These are phyloP conservation scores for Micoletzkya japonica DNA, from an alignment of 2,888 invertebrate species.

Conservation along the genomic window DNA sequence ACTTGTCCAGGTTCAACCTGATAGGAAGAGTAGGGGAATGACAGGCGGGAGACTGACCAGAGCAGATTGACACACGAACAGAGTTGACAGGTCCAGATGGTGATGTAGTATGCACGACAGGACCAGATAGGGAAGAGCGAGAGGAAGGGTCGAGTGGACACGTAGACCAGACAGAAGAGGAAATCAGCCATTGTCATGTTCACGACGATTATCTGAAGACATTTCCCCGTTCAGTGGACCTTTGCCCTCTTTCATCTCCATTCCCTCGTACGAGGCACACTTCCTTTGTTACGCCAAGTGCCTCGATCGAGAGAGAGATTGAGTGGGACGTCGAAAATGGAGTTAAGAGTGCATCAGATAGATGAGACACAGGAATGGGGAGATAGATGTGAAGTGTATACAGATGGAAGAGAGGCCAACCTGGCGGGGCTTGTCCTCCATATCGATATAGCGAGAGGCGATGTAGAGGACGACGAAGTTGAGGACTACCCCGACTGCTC, in stretches of 20 bases:
- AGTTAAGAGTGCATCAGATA: neutral
- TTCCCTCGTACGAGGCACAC: neutral
- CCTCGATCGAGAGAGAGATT: no score
- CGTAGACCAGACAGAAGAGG: slow-evolving; percentile 58
- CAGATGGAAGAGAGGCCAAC: slow-evolving; percentile 31
- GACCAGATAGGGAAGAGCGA: slow-evolving; percentile 38
- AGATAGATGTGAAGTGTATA: neutral
- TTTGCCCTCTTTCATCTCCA: neutral
- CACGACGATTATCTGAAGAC: slow-evolving; percentile 58
- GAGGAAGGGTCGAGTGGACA: slow-evolving; percentile 57
- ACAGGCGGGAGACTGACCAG: slow-evolving; percentile 55
- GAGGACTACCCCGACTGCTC: slow-evolving; percentile 53
- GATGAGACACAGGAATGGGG: neutral
- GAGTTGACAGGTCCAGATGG: slow-evolving; percentile 59
- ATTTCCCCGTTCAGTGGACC: neutral
- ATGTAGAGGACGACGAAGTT: slow-evolving; percentile 57
- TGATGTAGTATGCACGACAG: slow-evolving; percentile 59
- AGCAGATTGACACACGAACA: slow-evolving; percentile 60
- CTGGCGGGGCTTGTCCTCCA: slow-evolving; percentile 61
- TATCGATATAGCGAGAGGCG: slow-evolving; percentile 58
- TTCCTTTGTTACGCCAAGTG: neutral
- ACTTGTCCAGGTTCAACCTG: slow-evolving; percentile 58
- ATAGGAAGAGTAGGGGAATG: slow-evolving; percentile 27
- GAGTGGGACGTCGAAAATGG: neutral
- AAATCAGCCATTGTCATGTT: slow-evolving; percentile 63